Evolutionary conservation across 2,797 vertebrate species (phyloP).

Genomic region (Anableps anableps): DNA sequence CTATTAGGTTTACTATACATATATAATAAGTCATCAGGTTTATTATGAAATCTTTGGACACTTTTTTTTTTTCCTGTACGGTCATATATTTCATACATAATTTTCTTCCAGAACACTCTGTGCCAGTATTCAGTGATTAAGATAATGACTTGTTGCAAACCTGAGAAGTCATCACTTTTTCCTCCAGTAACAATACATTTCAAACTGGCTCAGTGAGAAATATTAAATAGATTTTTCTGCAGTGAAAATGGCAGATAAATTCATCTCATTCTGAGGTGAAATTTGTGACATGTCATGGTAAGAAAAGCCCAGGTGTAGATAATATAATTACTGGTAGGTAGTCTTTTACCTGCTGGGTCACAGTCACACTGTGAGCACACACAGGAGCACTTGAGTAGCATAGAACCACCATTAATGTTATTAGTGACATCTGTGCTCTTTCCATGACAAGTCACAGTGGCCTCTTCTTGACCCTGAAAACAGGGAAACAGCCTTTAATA

Average conservation of each 20-base stretch:
- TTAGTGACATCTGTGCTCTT: slow-evolving; percentile 11
- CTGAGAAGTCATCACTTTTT: background rate
- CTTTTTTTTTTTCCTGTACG: no score
- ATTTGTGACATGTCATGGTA: slow-evolving; percentile 5
- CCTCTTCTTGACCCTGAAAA: slow-evolving; percentile 19
- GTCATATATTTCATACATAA: no score
- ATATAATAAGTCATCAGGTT: no score
- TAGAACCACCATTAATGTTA: slow-evolving; percentile 12
- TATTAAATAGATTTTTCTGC: background rate
- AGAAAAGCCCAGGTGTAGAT: slow-evolving; percentile 7
- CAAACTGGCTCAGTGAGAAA: background rate
- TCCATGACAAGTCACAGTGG: slow-evolving; percentile 7
- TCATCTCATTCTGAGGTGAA: background rate
- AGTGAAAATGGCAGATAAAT: slow-evolving; percentile 1
- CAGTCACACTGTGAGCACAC: background rate
- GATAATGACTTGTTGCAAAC: background rate
- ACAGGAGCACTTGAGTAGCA: slow-evolving; percentile 12
- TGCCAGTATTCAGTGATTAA: background rate
- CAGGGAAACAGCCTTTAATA: background rate
- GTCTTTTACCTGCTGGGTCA: background rate
- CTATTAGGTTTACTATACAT: no score
- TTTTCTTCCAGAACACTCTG: background rate
- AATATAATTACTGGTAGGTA: slow-evolving; percentile 11
- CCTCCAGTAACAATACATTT: background rate
- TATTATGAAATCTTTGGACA: no score